A percentile compares a stretch with the other conserved stretches of the same genome.
Conservation (phyloP, 2,888 invertebrate genomes). For the Ochlodes sylvanus region DNA sequence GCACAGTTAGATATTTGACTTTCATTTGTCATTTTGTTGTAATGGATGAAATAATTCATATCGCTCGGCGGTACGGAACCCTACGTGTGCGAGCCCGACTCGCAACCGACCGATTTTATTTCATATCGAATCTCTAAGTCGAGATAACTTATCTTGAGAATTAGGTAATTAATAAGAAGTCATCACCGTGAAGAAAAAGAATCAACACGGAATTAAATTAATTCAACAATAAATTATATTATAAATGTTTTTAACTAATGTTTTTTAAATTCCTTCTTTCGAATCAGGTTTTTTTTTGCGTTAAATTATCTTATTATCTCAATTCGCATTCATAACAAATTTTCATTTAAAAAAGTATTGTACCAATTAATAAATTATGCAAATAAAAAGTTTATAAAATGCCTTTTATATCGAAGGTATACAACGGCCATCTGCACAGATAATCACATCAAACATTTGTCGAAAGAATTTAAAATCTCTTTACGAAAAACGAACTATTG, state of each 20-base stretch:
- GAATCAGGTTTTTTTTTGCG: neutral
- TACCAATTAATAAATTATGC: conserved; percentile 14
- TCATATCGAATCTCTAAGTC: neutral
- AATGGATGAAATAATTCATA: too few species aligned
- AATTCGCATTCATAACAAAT: neutral
- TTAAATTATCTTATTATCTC: neutral
- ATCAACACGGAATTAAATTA: neutral
- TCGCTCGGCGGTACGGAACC: too few species aligned
- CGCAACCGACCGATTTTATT: too few species aligned
- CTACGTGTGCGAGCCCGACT: too few species aligned
- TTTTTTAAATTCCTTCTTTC: neutral
- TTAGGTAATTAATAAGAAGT: neutral
- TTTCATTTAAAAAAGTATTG: neutral
- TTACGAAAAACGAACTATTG: conserved; percentile 41
- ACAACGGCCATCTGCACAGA: conserved; percentile 14
- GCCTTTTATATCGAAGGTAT: conserved; percentile 8
- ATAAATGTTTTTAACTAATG: neutral
- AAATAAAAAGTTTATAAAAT: conserved; percentile 6
- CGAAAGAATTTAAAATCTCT: conserved; percentile 31
- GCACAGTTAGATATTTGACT: too few species aligned
- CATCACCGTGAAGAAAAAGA: neutral
- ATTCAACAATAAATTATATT: conserved; percentile 2
- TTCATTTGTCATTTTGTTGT: too few species aligned
- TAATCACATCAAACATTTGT: conserved; percentile 37
- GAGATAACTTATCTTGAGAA: neutral